phyloP scores from a whole-genome alignment of 2,888 invertebrate genomes.

The Sycophila texana region DNA sequence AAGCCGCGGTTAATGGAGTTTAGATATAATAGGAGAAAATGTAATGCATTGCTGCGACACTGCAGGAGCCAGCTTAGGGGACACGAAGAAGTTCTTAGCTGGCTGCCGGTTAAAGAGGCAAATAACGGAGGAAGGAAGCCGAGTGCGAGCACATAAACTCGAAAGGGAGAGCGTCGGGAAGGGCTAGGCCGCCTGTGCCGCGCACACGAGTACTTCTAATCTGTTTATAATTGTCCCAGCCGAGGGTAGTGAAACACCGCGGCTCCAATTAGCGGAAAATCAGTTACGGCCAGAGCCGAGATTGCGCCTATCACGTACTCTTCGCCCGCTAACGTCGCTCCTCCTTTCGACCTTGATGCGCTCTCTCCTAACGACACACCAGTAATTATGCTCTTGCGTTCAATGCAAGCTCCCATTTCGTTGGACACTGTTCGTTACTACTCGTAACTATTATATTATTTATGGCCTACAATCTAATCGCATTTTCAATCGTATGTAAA shows the following conservation, averaged over 20 bases:
- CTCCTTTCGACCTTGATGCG: not conserved
- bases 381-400: conserved; percentile 40
- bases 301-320: conserved; percentile 32
- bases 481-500: no score
- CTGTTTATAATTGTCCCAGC: conserved; percentile 70
- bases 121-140: conserved; percentile 1
- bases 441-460: no score
- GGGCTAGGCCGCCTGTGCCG: not conserved
- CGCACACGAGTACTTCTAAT: conserved; percentile 64
- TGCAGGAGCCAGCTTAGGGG: not conserved
- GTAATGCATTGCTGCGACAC: not conserved
- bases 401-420: conserved; percentile 26
- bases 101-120: not conserved
- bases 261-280: conserved; percentile 68
- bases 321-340: conserved; percentile 10
- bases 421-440: conserved; percentile 12
- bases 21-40: conserved; percentile 16
- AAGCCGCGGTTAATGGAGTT: conserved; percentile 27
- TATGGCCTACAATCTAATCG: no score
- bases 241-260: conserved; percentile 61
- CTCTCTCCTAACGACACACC: not conserved
- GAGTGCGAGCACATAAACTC: not conserved
- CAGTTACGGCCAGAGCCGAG: conserved; percentile 59
- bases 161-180: not conserved
- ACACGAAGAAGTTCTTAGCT: not conserved